Percentiles rank a stretch among this genome's conserved stretches.
Conservation (phyloP, 2,797 vertebrate species). For the Chaenodraco wilsoni region DNA sequence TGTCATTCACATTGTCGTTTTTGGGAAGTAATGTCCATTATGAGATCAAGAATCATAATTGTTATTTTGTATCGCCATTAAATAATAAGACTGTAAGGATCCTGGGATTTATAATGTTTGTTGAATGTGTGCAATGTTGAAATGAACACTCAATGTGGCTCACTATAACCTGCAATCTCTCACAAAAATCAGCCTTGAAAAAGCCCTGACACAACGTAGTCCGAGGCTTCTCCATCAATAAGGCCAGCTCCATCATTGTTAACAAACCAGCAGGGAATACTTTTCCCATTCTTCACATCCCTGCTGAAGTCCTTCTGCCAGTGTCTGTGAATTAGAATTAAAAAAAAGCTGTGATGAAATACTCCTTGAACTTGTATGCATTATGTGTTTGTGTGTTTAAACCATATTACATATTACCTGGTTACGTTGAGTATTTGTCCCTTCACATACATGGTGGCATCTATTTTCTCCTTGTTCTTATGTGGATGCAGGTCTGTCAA, state of each 20-base stretch:
- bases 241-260: conserved; percentile 87
- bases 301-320: conserved; percentile 89
- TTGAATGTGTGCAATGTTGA: neutral
- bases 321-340: conserved; percentile 77
- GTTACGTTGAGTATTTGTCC: conserved; percentile 87
- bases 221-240: conserved; percentile 85
- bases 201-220: conserved; percentile 85
- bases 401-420: conserved; percentile 77
- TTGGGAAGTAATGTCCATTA: neutral
- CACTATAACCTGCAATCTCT: neutral
- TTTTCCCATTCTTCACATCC: conserved; percentile 72
- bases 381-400: neutral
- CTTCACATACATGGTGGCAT: conserved; percentile 90
- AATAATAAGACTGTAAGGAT: neutral
- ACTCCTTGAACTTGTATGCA: neutral
- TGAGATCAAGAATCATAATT: neutral
- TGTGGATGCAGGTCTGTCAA: conserved; percentile 81
- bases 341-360: neutral
- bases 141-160: neutral
- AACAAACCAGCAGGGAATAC: conserved; percentile 90
- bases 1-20: neutral
- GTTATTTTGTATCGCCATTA: neutral
- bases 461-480: conserved; percentile 79
- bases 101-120: neutral
- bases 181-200: conserved; percentile 31